Percentiles rank a stretch among this genome's conserved stretches.
These are phyloP conservation scores for Triops cancriformis DNA, from an alignment of 1,140 invertebrate species.

Conservation along the genomic window DNA sequence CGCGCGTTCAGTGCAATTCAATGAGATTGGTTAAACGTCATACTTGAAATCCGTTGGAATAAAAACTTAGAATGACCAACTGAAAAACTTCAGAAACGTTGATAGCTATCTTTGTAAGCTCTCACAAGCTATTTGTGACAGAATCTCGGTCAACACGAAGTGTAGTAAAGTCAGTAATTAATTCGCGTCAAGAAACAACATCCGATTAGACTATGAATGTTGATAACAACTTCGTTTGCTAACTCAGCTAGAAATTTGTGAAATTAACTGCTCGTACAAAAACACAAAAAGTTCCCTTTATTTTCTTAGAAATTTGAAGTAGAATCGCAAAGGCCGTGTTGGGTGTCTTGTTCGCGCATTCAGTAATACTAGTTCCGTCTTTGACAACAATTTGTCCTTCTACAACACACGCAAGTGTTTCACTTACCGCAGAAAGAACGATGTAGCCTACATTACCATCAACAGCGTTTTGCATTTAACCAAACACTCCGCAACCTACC, in stretches of 20 bases:
- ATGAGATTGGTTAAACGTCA: too few relatives aligned
- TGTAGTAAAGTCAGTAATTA: neutral
- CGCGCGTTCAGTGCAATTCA: too few relatives aligned
- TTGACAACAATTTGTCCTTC: neutral
- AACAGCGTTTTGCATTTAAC: neutral
- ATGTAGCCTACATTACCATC: neutral
- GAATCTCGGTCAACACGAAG: too few relatives aligned
- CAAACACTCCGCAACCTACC: neutral
- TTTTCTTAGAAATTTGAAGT: too few relatives aligned
- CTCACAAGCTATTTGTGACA: too few relatives aligned
- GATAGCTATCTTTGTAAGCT: too few relatives aligned
- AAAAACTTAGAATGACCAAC: neutral
- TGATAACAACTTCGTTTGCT: neutral
- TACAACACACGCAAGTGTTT: neutral
- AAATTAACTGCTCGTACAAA: neutral
- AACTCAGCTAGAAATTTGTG: too few relatives aligned
- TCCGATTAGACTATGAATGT: neutral
- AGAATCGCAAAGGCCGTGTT: too few relatives aligned
- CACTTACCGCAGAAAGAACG: neutral
- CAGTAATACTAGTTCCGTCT: neutral
- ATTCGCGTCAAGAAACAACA: neutral
- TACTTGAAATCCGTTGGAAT: neutral
- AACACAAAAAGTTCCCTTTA: too few relatives aligned
- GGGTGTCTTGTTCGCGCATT: too few relatives aligned
- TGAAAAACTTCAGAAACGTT: neutral